Conservation (phyloP, 2,797 vertebrate genomes). For the Acanthurus lineatus region DNA sequence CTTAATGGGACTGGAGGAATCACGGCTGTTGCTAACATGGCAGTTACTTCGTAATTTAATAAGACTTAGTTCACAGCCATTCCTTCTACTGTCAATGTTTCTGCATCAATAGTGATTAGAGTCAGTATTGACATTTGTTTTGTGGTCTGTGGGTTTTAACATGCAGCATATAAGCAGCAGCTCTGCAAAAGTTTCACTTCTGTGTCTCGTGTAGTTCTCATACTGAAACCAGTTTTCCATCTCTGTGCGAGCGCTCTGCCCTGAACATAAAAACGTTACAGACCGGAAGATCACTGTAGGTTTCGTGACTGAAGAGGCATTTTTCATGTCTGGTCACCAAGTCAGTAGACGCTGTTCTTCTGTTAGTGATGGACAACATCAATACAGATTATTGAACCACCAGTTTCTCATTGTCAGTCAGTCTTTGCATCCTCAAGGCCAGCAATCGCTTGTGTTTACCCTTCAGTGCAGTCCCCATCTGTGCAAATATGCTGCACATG, state of each 20-base stretch:
- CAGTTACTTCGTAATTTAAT: slow-evolving; percentile 39
- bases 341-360: slow-evolving; percentile 18
- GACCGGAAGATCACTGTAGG: not conserved
- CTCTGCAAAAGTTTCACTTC: slow-evolving; percentile 40
- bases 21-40: slow-evolving; percentile 16
- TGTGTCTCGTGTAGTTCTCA: slow-evolving; percentile 19
- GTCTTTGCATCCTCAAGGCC: slow-evolving; percentile 44
- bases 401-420: slow-evolving; percentile 42
- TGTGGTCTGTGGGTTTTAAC: slow-evolving; percentile 23
- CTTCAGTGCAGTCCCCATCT: not conserved
- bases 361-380: slow-evolving; percentile 40
- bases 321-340: slow-evolving; percentile 36
- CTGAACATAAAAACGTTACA: slow-evolving; percentile 21
- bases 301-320: slow-evolving; percentile 19
- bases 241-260: not conserved
- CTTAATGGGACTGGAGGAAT: slow-evolving; percentile 21
- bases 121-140: slow-evolving; percentile 41
- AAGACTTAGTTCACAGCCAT: slow-evolving; percentile 17
- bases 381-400: slow-evolving; percentile 44
- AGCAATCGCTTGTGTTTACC: slow-evolving; percentile 21
- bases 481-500: not conserved
- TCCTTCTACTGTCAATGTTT: slow-evolving; percentile 17
- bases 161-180: not conserved
- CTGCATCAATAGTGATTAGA: slow-evolving; percentile 24
- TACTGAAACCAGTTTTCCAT: slow-evolving; percentile 6